phyloP scores from a whole-genome alignment of 2,797 vertebrate genomes.

The Allochrocebus solatus region DNA sequence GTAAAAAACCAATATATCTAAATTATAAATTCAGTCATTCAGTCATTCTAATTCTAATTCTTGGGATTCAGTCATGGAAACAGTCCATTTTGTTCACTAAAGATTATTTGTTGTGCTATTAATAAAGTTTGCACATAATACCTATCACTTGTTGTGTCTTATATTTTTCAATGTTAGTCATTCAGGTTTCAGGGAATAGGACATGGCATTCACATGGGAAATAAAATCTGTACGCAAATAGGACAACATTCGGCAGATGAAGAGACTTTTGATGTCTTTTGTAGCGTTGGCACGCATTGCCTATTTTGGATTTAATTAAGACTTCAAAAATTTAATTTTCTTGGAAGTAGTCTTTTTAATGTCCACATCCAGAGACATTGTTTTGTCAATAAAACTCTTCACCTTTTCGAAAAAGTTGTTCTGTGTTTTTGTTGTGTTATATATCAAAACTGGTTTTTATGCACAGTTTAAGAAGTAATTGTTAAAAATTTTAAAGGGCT shows the following conservation, averaged over 20 bases:
- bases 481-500: neutral
- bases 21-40: neutral
- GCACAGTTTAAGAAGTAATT: neutral
- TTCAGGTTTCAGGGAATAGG: neutral
- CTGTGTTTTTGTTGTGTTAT: neutral
- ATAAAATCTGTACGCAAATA: constrained; percentile 37
- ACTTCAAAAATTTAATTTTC: constrained; percentile 63
- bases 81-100: neutral
- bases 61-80: neutral
- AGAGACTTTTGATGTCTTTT: constrained; percentile 61
- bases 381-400: constrained; percentile 19
- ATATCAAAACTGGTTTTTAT: neutral
- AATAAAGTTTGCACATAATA: neutral
- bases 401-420: neutral
- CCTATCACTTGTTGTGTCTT: neutral
- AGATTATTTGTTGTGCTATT: neutral
- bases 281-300: neutral
- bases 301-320: constrained; percentile 65
- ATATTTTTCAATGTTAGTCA: neutral
- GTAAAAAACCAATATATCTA: neutral
- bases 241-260: constrained; percentile 61
- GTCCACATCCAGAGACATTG: neutral
- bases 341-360: constrained; percentile 53
- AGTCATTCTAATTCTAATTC: neutral
- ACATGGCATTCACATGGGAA: neutral